Evolutionary conservation across 35 echinoderm and acorn worm species (phyloP).

Genomic region (Patiria miniata): DNA sequence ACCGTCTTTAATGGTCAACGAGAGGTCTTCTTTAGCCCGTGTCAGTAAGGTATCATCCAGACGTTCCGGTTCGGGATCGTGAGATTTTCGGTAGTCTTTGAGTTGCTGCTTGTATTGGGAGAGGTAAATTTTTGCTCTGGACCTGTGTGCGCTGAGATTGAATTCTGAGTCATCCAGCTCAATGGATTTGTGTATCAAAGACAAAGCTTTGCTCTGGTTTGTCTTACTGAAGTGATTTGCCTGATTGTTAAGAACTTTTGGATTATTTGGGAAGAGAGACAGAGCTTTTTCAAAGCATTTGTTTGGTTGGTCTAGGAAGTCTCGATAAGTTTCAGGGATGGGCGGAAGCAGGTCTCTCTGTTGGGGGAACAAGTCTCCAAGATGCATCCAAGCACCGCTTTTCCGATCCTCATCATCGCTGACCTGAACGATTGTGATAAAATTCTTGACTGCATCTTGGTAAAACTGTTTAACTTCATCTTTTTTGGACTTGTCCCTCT

Average conservation of each 20-base stretch:
- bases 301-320: neutral
- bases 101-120: neutral
- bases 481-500: neutral
- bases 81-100: no score
- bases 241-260: neutral
- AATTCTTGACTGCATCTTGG: neutral
- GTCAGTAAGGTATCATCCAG: no score
- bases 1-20: no score
- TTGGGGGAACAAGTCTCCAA: neutral
- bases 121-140: neutral
- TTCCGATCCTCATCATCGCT: neutral
- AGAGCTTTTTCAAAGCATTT: neutral
- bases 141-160: neutral
- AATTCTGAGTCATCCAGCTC: neutral
- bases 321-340: neutral
- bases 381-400: neutral
- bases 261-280: neutral
- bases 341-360: neutral
- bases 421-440: neutral
- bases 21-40: no score
- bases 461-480: neutral
- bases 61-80: no score
- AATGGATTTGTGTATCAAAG: neutral
- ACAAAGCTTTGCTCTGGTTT: neutral
- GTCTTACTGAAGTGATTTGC: neutral